A percentile compares a stretch with the other conserved stretches of the same genome.
These are phyloP conservation scores for Enteromius unitaeniatus DNA, from an alignment of 2,797 vertebrate species.

Conservation along the genomic window DNA sequence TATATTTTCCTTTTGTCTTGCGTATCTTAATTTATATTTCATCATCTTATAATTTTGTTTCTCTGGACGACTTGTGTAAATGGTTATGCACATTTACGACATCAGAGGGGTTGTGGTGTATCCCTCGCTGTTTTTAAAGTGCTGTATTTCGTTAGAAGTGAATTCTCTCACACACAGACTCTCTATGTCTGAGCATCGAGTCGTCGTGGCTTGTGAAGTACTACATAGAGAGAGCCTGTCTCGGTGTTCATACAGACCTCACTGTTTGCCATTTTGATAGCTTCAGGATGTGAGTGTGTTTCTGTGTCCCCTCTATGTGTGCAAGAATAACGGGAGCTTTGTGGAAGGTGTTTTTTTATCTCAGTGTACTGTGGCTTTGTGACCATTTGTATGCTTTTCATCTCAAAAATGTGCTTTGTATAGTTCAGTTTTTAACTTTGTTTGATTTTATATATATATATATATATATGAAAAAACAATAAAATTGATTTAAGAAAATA, in stretches of 20 bases:
- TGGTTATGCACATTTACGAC: not conserved
- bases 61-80: not conserved
- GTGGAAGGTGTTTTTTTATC: constrained; percentile 20
- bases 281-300: constrained; percentile 12
- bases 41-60: not conserved
- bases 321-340: constrained; percentile 52
- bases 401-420: not conserved
- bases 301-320: not conserved
- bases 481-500: no score
- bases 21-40: not conserved
- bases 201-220: constrained; percentile 25
- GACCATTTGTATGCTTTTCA: not conserved
- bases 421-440: not conserved
- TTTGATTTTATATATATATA: not conserved
- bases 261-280: constrained; percentile 18
- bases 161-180: constrained; percentile 24
- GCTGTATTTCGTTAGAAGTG: not conserved
- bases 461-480: no score
- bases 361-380: not conserved
- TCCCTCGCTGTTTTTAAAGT: not conserved
- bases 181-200: constrained; percentile 10
- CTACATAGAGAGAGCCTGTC: constrained; percentile 50
- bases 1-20: not conserved
- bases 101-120: not conserved
- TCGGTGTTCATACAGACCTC: constrained; percentile 39